Evolutionary conservation across 2,888 invertebrate species (phyloP), one percentile per base, ranked within the genome.

Genomic region (Auanema freiburgensis): DNA sequence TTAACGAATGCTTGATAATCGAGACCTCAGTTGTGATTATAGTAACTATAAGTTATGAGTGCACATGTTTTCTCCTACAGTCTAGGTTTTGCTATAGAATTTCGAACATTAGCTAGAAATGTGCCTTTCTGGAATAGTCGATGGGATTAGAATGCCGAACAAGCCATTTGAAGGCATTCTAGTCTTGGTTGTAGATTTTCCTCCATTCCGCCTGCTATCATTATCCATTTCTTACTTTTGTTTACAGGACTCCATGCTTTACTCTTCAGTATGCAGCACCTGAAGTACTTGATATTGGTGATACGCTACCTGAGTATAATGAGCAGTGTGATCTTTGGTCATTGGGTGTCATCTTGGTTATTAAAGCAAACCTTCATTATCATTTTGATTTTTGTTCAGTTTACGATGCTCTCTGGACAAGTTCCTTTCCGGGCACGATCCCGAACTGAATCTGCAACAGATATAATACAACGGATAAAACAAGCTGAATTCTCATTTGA

Each of bases 261-360:
- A 95, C 96, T 60, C 85, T 93, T 52, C 91, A 91, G 79, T 97
- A 96, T 86, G 96, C 94, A 0, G 94, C 96, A 0, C 96, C 96
- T 0, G 96, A 97, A 84, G 92, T 95, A 12, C 87, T 97, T 51
- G 87, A 88, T 23, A 88, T 89, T 72, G 90, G 91, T 57, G 80
- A 79, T 59, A 67, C 73, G 21, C 71, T 81, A 42, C 82, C 83
- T 4, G 70, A 84, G 40, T 96, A 96, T 86, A 92, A 92, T 71
- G 91, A 93, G 84, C 90, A 91, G 81, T 94, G 94, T 87, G 97
- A 97, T 86, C 87, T 95, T 65, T 97, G 96, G 93, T 92, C 93
- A 75, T 87, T 97, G 0, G 97, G 97, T 0, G 94, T 94, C 1
- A 92, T 95, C 72, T 86, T 94, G 84, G 90, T 90, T 76, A 87